Evolutionary conservation across 2,888 invertebrate species (phyloP), one percentile per base, ranked within the genome.

Genomic region (Agrochola lychnidis): DNA sequence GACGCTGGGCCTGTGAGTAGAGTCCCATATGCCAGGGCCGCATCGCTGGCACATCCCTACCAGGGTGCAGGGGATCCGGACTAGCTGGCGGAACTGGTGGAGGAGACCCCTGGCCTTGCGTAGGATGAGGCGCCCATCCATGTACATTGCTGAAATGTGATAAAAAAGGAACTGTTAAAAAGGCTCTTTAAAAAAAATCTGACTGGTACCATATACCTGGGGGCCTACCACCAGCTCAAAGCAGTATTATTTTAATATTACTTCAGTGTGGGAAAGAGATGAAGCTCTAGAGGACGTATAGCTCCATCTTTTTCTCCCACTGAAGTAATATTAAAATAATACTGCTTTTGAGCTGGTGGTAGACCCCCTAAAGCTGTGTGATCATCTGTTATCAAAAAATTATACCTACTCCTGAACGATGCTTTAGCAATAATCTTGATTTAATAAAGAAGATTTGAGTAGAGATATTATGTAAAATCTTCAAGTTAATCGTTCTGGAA

Each of bases 11-110:
- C 98, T 98, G 93, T 99, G 99, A 9, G 98, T 98, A 73, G 98
- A 99, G 95, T 99, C 99, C 99, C 99, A 99, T 97, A 99, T 99
- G 6, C 99, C 99, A 0, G 99, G 98, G 0, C 99, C 99, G 92
- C 99, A 99, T 76, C 98, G 97, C 89, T 98, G 98, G 93, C 99
- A 99, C 88, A 99, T 97, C 22, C 98, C 98, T 12, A 98, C 98
- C 69, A 99, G 94, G 0, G 99, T 98, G 94, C 99, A 99, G 0
- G 99, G 99, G 79, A 99, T 98, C 87, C 98, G 97, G 42, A 98
- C 97, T 87, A 98, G 96, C 90, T 98, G 98, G n/a, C 99, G 97
- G 94, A 99, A 99, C 93, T 99, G 98, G 94, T 99, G 98, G 1
- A 99, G 97, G 6, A 99, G 96, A 22, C 99, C 99, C 75, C 99